Percentiles rank a stretch among this genome's conserved stretches.
Evolutionary conservation across 2,113 vertebrate species (phyloP).

Genomic region (Esox niger): DNA sequence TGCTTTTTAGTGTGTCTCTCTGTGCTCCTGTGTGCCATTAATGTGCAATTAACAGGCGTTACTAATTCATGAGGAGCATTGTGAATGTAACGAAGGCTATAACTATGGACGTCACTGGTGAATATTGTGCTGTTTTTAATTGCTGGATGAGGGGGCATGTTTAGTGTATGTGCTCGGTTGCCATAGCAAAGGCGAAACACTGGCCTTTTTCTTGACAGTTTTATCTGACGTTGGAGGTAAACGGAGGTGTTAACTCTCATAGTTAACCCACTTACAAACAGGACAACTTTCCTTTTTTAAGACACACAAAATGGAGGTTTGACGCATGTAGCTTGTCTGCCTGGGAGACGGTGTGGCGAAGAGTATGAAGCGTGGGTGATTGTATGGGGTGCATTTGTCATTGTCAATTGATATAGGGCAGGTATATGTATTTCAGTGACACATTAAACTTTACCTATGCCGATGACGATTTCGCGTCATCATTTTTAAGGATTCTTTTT

Average conservation of each 20-base stretch:
- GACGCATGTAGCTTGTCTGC: neutral
- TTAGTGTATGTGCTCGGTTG: constrained; percentile 64
- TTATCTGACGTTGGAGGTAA: constrained; percentile 60
- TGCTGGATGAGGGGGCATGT: constrained; percentile 54
- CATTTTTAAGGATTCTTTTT: neutral
- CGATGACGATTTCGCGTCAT: neutral
- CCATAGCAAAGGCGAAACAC: constrained; percentile 69
- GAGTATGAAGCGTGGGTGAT: constrained; percentile 26
- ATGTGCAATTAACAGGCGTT: constrained; percentile 71
- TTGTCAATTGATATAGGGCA: constrained; percentile 44
- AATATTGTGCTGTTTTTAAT: constrained; percentile 73
- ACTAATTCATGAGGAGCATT: constrained; percentile 73
- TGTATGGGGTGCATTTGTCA: constrained; percentile 31
- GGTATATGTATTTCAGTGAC: constrained; percentile 35
- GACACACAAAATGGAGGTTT: constrained; percentile 37
- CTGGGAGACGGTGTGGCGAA: constrained; percentile 20
- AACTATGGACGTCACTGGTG: constrained; percentile 64
- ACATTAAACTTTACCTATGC: constrained; percentile 15
- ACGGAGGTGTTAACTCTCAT: constrained; percentile 63
- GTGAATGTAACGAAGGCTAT: constrained; percentile 69
- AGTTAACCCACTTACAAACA: constrained; percentile 54
- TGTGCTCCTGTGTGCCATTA: constrained; percentile 64
- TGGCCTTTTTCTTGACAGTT: constrained; percentile 59
- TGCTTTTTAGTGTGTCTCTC: constrained; percentile 61
- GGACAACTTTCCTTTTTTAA: constrained; percentile 51